phyloP scores from a whole-genome alignment of 2,797 vertebrate species.

The Carduelis carduelis region DNA sequence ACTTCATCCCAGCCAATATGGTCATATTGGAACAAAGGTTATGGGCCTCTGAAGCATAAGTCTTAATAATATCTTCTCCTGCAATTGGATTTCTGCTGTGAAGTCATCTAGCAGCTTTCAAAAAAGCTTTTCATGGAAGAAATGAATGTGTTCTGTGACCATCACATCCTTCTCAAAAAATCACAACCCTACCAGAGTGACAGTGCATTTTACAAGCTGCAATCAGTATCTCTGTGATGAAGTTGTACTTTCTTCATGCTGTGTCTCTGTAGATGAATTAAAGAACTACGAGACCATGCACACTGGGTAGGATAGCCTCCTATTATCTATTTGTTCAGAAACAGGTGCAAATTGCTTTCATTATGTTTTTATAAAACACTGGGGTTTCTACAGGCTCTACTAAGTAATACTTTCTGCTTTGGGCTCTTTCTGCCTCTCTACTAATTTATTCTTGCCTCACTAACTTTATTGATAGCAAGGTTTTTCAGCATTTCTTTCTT shows the following conservation, averaged over 20 bases:
- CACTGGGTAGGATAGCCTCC: not conserved
- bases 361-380: constrained; percentile 49
- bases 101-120: not conserved
- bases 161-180: not conserved
- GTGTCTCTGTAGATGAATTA: not conserved
- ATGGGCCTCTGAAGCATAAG: not conserved
- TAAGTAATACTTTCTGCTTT: not conserved
- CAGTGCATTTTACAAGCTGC: not conserved
- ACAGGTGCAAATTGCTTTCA: constrained; percentile 40
- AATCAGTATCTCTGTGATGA: not conserved
- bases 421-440: constrained; percentile 53
- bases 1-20: not conserved
- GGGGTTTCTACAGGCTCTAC: constrained; percentile 6
- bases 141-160: not conserved
- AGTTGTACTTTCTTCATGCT: not conserved
- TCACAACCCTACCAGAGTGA: not conserved
- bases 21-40: not conserved
- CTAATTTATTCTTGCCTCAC: constrained; percentile 67
- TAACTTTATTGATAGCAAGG: constrained; percentile 65
- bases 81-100: not conserved
- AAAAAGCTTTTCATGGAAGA: not conserved
- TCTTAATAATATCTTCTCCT: not conserved
- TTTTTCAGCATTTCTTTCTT: constrained; percentile 66
- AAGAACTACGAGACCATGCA: not conserved
- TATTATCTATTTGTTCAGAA: not conserved